Evolutionary conservation across 2,888 invertebrate species (phyloP), one percentile per base, ranked within the genome.

Genomic region (Malthinus flaveolus): DNA sequence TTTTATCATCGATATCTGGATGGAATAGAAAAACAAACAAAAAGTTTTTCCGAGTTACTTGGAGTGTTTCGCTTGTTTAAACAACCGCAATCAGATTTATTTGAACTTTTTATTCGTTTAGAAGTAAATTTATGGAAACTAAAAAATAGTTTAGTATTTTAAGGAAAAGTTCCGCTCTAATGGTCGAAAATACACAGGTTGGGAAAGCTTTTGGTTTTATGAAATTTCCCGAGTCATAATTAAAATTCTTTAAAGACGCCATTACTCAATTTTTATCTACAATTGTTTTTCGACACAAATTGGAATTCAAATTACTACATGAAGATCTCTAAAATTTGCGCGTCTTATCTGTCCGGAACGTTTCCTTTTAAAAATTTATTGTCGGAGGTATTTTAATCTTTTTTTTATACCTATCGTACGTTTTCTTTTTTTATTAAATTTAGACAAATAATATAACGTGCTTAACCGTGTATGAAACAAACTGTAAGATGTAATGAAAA

Each of bases 221-320:
- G 11, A 60, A 60, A 44, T 60, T 56, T 51, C 33, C 23, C 32
- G 53, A 55, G 44, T 54, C 34, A 46, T 53, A 60, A 60, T 60
- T 60, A 60, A 60, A 60, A 60, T 60, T 60, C 56, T 49, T 42
- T 13, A 60, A 56, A 60, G 56, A 48, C 53, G 49, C 56, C 60
- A 49, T 60, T 60, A 60, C 56, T 60, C 56, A 60, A 56, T 56
- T 60, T 56, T 60, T 60, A 60, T 60, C 56, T 56, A 52, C 49
- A 49, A 31, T 23, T 36, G 49, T 47, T 55, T 59, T 12, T 12
- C 11, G 31, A 11, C 31, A 56, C 48, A 51, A 60, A 52, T 60
- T 56, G 50, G 46, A 55, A 48, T 59, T 59, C 44, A 39, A 50
- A 50, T 54, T 49, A 59, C 48, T 37, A 31, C 32, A 36, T 45